These are phyloP conservation scores for Platerodrilus igneus DNA, from an alignment of 2,888 invertebrate species.

Conservation along the genomic window DNA sequence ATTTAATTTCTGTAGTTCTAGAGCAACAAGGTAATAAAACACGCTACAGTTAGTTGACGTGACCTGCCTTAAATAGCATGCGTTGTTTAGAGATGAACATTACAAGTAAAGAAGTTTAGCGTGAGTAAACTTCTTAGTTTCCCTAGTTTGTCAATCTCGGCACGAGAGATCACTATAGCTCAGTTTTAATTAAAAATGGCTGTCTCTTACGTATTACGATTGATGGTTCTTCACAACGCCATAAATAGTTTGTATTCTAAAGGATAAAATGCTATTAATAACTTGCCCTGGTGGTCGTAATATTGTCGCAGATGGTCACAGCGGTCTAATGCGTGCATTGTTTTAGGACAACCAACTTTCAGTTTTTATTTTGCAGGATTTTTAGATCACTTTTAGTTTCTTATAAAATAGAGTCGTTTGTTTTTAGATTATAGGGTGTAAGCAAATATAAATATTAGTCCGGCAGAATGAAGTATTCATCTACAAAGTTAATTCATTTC, in stretches of 20 bases:
- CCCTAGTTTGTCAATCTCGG: no score
- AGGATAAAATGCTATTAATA: conserved; percentile 19
- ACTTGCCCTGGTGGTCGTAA: conserved; percentile 15
- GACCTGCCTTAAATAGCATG: conserved; percentile 5
- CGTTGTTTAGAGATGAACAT: no score
- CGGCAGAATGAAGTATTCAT: no score
- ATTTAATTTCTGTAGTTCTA: not conserved
- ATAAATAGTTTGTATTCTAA: conserved; percentile 19
- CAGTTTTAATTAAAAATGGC: not conserved
- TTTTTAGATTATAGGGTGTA: conserved; percentile 1
- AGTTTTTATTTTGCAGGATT: conserved; percentile 1
- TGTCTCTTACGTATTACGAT: conserved; percentile 6
- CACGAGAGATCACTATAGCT: no score
- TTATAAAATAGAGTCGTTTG: not conserved
- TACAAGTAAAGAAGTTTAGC: no score
- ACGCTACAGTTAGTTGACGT: not conserved
- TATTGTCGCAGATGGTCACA: conserved; percentile 18
- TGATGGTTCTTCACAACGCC: conserved; percentile 13
- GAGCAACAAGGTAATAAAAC: not conserved
- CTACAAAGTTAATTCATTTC: no score
- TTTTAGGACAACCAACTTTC: conserved; percentile 14
- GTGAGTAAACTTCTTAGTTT: no score
- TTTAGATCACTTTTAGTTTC: not conserved
- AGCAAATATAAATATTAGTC: no score
- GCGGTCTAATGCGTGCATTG: conserved; percentile 14